phyloP scores from a whole-genome alignment of 2,113 vertebrate species.

The Mohoua ochrocephala region DNA sequence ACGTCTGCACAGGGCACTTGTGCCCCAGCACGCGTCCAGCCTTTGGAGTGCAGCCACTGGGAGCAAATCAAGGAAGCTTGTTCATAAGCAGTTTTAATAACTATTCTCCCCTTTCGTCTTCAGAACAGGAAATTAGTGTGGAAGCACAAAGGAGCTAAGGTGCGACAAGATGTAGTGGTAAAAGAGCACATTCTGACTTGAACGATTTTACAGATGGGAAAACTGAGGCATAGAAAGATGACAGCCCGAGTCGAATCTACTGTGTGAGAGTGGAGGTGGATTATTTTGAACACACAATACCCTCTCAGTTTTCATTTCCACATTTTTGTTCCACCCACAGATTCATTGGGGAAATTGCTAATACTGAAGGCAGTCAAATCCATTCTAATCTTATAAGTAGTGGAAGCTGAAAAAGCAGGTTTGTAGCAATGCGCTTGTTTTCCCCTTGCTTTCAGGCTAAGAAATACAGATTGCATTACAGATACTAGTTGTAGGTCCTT shows the following conservation, averaged over 20 bases:
- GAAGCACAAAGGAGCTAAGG: not conserved
- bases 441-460: conserved; percentile 24
- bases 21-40: not conserved
- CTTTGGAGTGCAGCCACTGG: not conserved
- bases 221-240: not conserved
- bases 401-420: not conserved
- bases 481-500: conserved; percentile 39
- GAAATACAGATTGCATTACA: conserved; percentile 49
- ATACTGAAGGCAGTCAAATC: conserved; percentile 45
- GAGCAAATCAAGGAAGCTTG: not conserved
- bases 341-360: conserved; percentile 46
- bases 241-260: not conserved
- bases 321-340: conserved; percentile 58
- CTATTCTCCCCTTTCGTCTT: not conserved
- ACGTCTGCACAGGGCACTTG: not conserved
- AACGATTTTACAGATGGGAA: not conserved
- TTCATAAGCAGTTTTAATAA: not conserved
- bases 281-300: conserved; percentile 47
- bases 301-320: conserved; percentile 49
- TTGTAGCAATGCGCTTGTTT: conserved; percentile 54
- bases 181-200: not conserved
- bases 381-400: conserved; percentile 49
- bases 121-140: not conserved
- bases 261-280: not conserved
- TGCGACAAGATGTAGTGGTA: not conserved